Conservation (phyloP, 2,797 vertebrate genomes). For the Rhabdophis nuchalis region DNA sequence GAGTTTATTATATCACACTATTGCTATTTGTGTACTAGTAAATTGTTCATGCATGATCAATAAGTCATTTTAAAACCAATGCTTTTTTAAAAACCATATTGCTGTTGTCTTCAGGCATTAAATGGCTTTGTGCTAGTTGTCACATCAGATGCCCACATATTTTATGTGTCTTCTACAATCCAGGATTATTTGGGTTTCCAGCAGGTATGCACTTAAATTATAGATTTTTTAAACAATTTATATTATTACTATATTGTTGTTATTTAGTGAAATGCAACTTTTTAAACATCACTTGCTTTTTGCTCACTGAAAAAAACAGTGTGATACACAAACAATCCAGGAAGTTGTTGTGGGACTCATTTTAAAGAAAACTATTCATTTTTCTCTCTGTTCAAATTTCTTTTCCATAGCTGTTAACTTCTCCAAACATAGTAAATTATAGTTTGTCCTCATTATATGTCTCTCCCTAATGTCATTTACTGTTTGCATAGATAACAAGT, state of each 20-base stretch:
- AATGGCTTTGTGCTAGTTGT: constrained; percentile 82
- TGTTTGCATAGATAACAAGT: not conserved
- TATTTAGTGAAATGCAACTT: not conserved
- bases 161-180: constrained; percentile 79
- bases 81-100: constrained; percentile 25
- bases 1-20: not conserved
- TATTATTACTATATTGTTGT: not conserved
- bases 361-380: not conserved
- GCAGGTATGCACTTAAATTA: constrained; percentile 67
- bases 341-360: not conserved
- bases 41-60: not conserved
- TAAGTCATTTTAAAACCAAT: not conserved
- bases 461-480: not conserved
- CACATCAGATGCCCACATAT: constrained; percentile 77
- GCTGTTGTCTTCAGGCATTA: constrained; percentile 69
- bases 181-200: constrained; percentile 84
- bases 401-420: not conserved
- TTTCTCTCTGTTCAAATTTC: not conserved
- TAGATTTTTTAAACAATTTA: not conserved
- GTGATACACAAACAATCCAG: not conserved
- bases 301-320: not conserved
- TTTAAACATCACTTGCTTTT: not conserved
- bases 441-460: not conserved
- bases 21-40: not conserved
- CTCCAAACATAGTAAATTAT: not conserved